Base-by-base conservation (phyloP, 2,888 invertebrate species). In the Leptinotarsa juncta region DNA sequence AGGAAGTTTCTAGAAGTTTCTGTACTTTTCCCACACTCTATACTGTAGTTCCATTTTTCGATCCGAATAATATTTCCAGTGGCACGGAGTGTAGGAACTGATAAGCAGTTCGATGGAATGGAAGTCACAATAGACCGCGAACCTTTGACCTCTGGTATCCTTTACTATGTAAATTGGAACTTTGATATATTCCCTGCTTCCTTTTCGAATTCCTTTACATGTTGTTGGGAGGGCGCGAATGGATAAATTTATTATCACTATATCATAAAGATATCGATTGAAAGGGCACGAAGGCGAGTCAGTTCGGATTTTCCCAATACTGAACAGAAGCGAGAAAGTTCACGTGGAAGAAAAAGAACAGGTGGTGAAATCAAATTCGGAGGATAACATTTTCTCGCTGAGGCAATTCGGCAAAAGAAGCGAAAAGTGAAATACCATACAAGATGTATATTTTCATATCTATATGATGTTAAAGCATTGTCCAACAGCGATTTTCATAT, bases 131-230 rank as follows among this genome's bases (percentile, higher is more conserved):
- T 79, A 78, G 78, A 81, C 77, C 76, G 51, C 70, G 72, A 73
- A 75, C 75, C 70, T 75, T 77, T 75, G 75, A 74, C 77, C 77
- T 74, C 69, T 60, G 70, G 20, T 16, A 68, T 80, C 79, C 80
- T 81, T 81, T 81, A 74, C 79, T 77, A 81, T 81, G 81, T 71
- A 81, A 81, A 81, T 80, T 77, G 75, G 68, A 68, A 70, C 77
- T 80, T 80, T 80, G 80, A 80, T 78, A 79, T 78, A 77, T 77
- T 73, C 71, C 70, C 72, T 53, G 71, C 78, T 78, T 80, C 79
- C 78, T 77, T 70, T 76, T 76, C 69, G 72, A 69, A 71, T 72
- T 70, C 67, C 71, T 57, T 50, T 71, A 73, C 70, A 70, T 67
- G 67, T 68, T 62, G n/a, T 62, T 32, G 15, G 62, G 1, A 62